phyloP scores from a whole-genome alignment of 2,113 vertebrate genomes.

The Plotosus lineatus region DNA sequence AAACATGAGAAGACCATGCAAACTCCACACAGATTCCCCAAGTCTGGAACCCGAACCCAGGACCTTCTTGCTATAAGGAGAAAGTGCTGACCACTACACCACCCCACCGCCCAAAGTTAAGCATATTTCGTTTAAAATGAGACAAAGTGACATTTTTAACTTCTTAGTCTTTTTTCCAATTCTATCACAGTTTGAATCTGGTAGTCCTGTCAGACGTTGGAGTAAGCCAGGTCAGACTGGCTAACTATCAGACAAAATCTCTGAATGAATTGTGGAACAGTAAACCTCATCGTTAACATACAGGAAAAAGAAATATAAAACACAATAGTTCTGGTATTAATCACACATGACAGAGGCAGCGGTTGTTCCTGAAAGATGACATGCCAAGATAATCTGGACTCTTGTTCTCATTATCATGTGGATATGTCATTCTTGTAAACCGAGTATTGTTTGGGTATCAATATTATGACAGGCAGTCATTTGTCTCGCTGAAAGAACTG shows the following conservation, averaged over 20 bases:
- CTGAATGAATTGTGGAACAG: slow-evolving; percentile 31
- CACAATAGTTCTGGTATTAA: slow-evolving; percentile 48
- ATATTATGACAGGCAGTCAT: slow-evolving; percentile 47
- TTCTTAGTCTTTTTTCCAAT: background rate
- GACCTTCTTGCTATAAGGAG: background rate
- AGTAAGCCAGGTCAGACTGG: slow-evolving; percentile 39
- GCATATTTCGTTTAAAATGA: background rate
- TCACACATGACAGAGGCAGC: slow-evolving; percentile 40
- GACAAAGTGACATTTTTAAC: background rate
- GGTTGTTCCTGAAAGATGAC: slow-evolving; percentile 40
- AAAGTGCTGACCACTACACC: no score
- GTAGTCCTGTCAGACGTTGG: slow-evolving; percentile 9
- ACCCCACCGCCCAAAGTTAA: background rate
- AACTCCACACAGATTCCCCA: no score
- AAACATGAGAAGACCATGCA: no score
- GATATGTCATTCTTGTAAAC: slow-evolving; percentile 38
- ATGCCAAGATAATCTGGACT: slow-evolving; percentile 46
- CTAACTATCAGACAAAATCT: slow-evolving; percentile 34
- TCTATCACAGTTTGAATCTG: slow-evolving; percentile 9
- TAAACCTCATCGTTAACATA: slow-evolving; percentile 52
- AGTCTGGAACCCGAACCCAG: no score
- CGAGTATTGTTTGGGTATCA: slow-evolving; percentile 38
- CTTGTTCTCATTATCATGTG: slow-evolving; percentile 42
- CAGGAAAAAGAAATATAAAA: slow-evolving; percentile 49
- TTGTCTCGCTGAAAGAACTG: slow-evolving; percentile 2